Evolutionary conservation across 2,888 invertebrate genomes (phyloP).

Genomic region (Lasioglossum calceatum): DNA sequence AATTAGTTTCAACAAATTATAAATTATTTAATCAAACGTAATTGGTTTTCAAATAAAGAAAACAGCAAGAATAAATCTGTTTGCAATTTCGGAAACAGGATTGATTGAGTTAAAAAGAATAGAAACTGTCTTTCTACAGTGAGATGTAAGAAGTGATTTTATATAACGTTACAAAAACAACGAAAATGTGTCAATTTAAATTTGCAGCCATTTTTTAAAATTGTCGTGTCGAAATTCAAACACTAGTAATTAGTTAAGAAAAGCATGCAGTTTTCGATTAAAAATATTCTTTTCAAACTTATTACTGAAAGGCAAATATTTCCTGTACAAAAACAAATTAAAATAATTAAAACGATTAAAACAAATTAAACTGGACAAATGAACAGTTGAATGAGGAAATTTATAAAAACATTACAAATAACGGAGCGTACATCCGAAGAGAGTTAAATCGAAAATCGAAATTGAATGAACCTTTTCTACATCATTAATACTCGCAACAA

Average conservation of each 20-base stretch:
- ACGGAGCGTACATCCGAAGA: not conserved
- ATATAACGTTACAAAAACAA: too few relatives aligned
- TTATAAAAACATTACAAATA: not conserved
- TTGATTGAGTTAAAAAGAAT: not conserved
- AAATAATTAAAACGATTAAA: not conserved
- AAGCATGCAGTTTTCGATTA: not conserved
- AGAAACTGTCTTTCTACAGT: not conserved
- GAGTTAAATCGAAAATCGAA: not conserved
- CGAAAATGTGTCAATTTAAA: too few relatives aligned
- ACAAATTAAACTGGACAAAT: not conserved
- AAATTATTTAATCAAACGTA: not conserved
- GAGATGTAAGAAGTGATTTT: not conserved
- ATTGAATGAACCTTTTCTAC: not conserved
- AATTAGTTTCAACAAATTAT: slow-evolving; percentile 2
- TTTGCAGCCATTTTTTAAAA: too few relatives aligned
- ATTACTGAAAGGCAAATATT: not conserved
- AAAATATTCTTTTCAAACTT: not conserved
- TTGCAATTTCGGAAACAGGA: not conserved
- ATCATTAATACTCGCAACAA: not conserved
- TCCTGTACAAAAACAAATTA: not conserved
- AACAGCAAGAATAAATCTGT: not conserved
- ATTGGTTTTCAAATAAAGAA: not conserved
- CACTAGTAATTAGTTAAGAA: not conserved
- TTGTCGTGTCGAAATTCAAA: not conserved
- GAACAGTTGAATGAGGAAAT: not conserved